Percentiles rank a stretch among this genome's conserved stretches.
Conservation (phyloP, 2,797 vertebrate genomes). For the Halcyon leucocephala region DNA sequence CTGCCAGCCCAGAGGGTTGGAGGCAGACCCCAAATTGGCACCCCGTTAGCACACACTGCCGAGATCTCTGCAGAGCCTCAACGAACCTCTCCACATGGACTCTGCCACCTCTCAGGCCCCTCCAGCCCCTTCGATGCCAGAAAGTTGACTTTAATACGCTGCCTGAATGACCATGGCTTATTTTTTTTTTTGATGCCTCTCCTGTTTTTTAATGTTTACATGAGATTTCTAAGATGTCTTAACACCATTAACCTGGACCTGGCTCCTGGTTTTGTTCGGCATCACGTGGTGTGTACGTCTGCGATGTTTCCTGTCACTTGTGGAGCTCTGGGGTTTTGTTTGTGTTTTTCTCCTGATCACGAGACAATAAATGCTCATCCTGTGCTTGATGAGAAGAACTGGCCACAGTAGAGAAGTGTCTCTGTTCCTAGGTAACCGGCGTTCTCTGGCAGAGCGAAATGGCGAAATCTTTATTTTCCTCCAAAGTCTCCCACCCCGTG, state of each 20-base stretch:
- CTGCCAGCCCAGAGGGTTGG: background rate
- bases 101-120: background rate
- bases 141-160: background rate
- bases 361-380: conserved; percentile 69
- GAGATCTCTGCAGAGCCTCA: background rate
- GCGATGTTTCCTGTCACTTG: background rate
- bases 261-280: background rate
- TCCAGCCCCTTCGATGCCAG: background rate
- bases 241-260: background rate
- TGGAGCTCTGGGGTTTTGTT: background rate
- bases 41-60: background rate
- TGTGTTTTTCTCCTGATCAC: conserved; percentile 10
- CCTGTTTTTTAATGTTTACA: conserved; percentile 62
- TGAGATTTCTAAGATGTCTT: conserved; percentile 1
- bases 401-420: background rate
- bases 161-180: background rate
- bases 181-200: background rate
- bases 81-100: background rate
- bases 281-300: background rate
- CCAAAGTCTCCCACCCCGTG: background rate
- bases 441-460: conserved; percentile 14
- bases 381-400: conserved; percentile 56
- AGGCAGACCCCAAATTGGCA: background rate
- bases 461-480: background rate
- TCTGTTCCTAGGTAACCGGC: conserved; percentile 52